Conservation (phyloP, 2,797 vertebrate genomes). For the Neopelma chrysocephalum region DNA sequence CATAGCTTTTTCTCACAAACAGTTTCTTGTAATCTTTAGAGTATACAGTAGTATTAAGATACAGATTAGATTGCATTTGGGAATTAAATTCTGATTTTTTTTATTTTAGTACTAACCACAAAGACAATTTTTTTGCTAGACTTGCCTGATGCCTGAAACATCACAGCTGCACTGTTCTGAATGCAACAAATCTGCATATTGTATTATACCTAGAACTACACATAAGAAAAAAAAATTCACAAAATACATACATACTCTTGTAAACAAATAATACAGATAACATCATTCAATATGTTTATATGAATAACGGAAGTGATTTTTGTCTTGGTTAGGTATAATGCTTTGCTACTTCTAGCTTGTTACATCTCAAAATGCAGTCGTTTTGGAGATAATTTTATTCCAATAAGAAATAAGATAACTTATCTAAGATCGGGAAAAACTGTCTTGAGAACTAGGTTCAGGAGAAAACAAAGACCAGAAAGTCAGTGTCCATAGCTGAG, state of each 20-base stretch:
- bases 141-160: neutral
- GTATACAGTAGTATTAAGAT: neutral
- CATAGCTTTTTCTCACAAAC: neutral
- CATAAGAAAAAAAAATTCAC: rapidly evolving
- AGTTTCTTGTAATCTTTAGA: neutral
- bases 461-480: neutral
- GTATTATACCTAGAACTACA: neutral
- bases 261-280: neutral
- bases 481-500: neutral
- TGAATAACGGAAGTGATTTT: neutral
- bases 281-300: neutral
- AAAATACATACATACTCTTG: neutral
- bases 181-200: neutral
- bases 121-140: neutral
- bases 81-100: neutral
- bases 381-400: neutral
- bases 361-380: neutral
- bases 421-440: neutral
- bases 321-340: neutral
- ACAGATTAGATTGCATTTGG: neutral
- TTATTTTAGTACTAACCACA: neutral
- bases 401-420: neutral
- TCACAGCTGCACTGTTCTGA: neutral
- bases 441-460: neutral
- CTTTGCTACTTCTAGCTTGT: neutral